Conservation (phyloP, 92 coral and sea anemone genomes). For the Siderastrea radians region DNA sequence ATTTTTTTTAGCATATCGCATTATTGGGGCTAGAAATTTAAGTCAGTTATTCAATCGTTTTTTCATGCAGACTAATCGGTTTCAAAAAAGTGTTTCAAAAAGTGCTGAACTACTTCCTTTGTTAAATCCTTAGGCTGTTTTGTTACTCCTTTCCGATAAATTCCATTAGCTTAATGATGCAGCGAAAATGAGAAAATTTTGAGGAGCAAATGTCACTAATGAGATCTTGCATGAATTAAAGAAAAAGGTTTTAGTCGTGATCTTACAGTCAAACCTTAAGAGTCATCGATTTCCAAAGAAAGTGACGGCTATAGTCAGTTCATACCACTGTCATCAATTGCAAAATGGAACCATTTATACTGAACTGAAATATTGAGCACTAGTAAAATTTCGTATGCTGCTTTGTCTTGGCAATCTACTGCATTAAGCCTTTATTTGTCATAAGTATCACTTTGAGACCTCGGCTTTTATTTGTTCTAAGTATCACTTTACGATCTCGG, state of each 20-base stretch:
- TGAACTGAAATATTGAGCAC: too few relatives aligned
- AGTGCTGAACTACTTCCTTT: neutral
- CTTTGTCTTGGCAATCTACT: too few relatives aligned
- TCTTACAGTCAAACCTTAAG: too few relatives aligned
- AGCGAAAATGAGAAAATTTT: neutral
- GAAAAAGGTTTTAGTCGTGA: neutral
- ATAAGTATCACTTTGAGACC: too few relatives aligned
- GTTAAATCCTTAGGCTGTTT: slow-evolving; percentile 32
- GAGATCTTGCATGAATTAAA: neutral
- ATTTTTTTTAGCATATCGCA: too few relatives aligned
- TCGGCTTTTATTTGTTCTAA: neutral
- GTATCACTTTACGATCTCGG: neutral
- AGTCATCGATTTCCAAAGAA: too few relatives aligned
- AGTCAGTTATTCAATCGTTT: neutral
- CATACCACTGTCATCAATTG: too few relatives aligned
- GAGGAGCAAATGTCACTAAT: neutral
- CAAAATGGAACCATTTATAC: too few relatives aligned
- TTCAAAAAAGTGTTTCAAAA: neutral
- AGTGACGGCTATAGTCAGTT: too few relatives aligned
- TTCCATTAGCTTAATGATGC: slow-evolving; percentile 2
- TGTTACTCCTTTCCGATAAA: neutral
- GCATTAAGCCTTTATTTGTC: too few relatives aligned
- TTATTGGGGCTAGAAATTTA: neutral
- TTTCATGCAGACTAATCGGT: neutral
- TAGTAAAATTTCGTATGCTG: too few relatives aligned